phyloP scores from a whole-genome alignment of 2,888 invertebrate genomes.

The Pecten maximus region DNA sequence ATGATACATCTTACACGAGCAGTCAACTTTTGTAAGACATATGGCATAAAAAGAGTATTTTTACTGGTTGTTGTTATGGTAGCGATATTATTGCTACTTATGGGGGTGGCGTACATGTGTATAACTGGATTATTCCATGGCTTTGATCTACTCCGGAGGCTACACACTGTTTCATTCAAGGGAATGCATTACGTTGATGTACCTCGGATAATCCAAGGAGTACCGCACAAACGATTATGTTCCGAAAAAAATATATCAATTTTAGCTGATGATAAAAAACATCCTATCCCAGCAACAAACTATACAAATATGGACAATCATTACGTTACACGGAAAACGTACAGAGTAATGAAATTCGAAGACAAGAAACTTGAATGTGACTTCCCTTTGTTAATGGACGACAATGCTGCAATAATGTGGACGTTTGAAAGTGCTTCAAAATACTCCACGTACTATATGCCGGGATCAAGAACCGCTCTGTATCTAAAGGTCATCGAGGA shows the following conservation, averaged over 20 bases:
- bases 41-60: background rate
- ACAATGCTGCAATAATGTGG: background rate
- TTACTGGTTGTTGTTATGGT: background rate
- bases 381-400: background rate
- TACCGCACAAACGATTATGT: background rate
- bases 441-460: no score
- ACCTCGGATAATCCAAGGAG: background rate
- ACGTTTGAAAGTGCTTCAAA: background rate
- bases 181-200: background rate
- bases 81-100: background rate
- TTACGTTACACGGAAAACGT: background rate
- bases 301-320: background rate
- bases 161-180: background rate
- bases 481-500: background rate
- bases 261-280: background rate
- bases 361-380: background rate
- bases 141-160: background rate
- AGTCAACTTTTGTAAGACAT: background rate
- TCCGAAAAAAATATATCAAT: background rate
- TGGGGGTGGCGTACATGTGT: background rate
- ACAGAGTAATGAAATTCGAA: constrained; percentile 2
- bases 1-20: no score
- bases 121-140: background rate
- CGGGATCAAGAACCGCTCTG: background rate
- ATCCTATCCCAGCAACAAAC: background rate